Percentiles rank a stretch among this genome's conserved stretches.
These are phyloP conservation scores for Phataginus tetradactyla DNA, from an alignment of 2,797 vertebrate genomes.

Conservation along the genomic window DNA sequence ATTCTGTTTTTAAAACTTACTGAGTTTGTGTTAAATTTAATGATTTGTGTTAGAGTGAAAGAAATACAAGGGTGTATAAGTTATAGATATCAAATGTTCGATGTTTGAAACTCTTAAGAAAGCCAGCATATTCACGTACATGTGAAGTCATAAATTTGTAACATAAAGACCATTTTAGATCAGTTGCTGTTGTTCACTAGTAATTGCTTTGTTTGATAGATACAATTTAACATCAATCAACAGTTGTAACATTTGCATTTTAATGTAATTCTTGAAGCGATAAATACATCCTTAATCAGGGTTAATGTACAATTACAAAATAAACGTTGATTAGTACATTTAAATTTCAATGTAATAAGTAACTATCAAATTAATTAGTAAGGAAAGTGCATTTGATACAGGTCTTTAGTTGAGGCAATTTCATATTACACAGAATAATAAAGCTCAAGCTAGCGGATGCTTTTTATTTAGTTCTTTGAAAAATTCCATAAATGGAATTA, in stretches of 20 bases:
- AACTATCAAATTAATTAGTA: conserved; percentile 81
- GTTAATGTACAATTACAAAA: conserved; percentile 84
- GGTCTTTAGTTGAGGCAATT: conserved; percentile 65
- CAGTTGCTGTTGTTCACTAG: background rate
- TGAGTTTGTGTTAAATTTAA: background rate
- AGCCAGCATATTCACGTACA: background rate
- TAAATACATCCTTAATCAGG: conserved; percentile 84
- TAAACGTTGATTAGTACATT: conserved; percentile 86
- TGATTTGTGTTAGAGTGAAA: background rate
- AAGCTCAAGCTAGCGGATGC: background rate
- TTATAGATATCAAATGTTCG: background rate
- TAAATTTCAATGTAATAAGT: conserved; percentile 82
- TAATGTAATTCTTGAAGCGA: conserved; percentile 80
- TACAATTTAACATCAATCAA: conserved; percentile 79
- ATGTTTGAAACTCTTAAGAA: background rate
- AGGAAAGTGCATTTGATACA: conserved; percentile 70
- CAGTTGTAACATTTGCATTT: conserved; percentile 80
- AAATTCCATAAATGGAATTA: background rate
- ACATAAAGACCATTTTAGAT: background rate
- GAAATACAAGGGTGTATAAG: background rate
- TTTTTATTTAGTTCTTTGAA: conserved; percentile 46
- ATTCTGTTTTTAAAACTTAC: background rate
- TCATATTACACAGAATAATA: conserved; percentile 6
- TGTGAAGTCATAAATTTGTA: background rate
- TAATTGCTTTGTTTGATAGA: conserved; percentile 68